Base-by-base conservation (phyloP, 2,113 vertebrate species). In the Proteles cristata region DNA sequence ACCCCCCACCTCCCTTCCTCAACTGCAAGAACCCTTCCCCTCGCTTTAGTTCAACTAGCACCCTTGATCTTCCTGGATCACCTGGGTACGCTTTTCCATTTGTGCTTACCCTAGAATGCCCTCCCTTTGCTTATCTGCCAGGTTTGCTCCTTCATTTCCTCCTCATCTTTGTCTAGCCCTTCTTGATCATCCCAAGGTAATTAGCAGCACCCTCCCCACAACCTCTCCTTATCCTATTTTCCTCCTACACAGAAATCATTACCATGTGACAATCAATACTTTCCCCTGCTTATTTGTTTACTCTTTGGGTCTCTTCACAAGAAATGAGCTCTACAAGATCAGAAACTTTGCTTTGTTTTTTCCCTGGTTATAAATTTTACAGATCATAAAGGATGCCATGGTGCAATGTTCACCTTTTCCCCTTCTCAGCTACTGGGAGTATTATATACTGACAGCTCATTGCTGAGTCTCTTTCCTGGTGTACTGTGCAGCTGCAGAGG, bases 71-170 rank as follows among this genome's bases (percentile, higher is more conserved):
- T 85, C 50, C 4, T 16, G 45, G 74, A 35, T 31, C 17, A 53
- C 3, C 11, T 7, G 39, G 1, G 8, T 31, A 85, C 2, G 14
- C 2, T 33, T 65, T 21, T 21, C 23, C 23, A 39, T 8, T 1
- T 48, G 4, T 11, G 58, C 33, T 28, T 81, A 17, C 89, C 25
- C 23, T 53, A 0, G 50, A 91, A 45, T 45, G 25, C 9, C 35
- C 35, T 80, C 65, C 6, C 16, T 5, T 63, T 7, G 1, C 19
- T 74, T 2, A 58, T 26, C 35, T 45, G 14, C 19, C 76, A 26
- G 21, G 2, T 14, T 79, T 35, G 35, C 17, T 35, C 16, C 15
- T 83, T 87, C 16, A 14, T 5, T 43, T 45, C 39, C 35, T 84
- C 39, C 16, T 73, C 15, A 21, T 65, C 35, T 71, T 58, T 61